phyloP scores from a whole-genome alignment of 2,113 vertebrate species.

The Notarius lentiginosus region DNA sequence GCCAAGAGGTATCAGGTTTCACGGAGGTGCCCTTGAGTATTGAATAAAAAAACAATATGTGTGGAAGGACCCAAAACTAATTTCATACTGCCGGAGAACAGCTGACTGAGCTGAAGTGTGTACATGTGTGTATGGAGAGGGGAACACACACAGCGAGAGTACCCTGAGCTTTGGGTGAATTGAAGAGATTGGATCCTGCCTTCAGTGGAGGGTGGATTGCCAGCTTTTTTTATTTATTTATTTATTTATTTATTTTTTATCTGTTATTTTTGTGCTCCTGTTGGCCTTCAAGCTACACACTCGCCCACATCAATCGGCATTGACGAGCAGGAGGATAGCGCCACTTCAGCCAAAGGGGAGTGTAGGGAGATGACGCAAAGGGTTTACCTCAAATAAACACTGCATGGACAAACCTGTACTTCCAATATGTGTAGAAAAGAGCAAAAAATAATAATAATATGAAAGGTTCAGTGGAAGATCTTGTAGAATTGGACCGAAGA shows the following conservation, averaged over 20 bases:
- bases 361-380: slow-evolving; percentile 20
- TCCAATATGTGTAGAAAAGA: not conserved
- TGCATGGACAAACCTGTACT: slow-evolving; percentile 28
- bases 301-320: slow-evolving; percentile 67
- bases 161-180: not conserved
- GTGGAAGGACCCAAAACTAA: slow-evolving; percentile 15
- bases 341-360: slow-evolving; percentile 58
- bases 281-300: slow-evolving; percentile 60
- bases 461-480: not conserved
- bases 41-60: slow-evolving; percentile 24
- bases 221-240: not conserved
- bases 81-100: slow-evolving; percentile 26
- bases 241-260: not conserved
- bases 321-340: slow-evolving; percentile 62
- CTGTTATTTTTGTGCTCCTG: slow-evolving; percentile 18
- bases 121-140: not conserved
- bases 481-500: not conserved
- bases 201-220: not conserved
- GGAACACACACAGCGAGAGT: not conserved
- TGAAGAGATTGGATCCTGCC: not conserved
- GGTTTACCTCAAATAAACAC: slow-evolving; percentile 53
- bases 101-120: slow-evolving; percentile 31
- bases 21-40: slow-evolving; percentile 34
- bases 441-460: not conserved
- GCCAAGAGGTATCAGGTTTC: slow-evolving; percentile 31